These are phyloP conservation scores for Lepidonotus clava DNA, from an alignment of 2,888 invertebrate genomes.

Conservation along the genomic window DNA sequence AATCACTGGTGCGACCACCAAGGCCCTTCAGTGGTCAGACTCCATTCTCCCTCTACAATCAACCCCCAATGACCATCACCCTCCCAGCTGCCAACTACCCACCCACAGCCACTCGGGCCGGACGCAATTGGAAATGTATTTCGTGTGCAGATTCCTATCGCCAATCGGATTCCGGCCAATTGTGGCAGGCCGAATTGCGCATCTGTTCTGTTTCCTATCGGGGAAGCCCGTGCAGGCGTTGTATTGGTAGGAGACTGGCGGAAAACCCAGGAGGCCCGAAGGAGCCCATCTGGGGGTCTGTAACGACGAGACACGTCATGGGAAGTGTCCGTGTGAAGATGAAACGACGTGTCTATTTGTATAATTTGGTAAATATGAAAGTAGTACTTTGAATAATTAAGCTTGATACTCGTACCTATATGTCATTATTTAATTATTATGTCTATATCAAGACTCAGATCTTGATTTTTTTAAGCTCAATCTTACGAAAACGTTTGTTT, in stretches of 20 bases:
- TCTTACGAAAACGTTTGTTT: no score
- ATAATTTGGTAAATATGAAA: no score
- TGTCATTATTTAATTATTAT: no score
- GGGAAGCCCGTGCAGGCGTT: neutral
- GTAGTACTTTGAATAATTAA: no score
- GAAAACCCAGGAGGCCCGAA: neutral
- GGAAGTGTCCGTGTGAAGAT: no score
- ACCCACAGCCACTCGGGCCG: neutral
- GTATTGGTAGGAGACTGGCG: neutral
- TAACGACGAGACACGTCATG: neutral
- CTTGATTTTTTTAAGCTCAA: no score
- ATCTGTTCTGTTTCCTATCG: conserved; percentile 23
- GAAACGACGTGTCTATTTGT: no score
- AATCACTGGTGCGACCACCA: neutral
- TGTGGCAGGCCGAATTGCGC: conserved; percentile 8
- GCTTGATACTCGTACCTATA: no score
- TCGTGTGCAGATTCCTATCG: conserved; percentile 28
- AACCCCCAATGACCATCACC: neutral
- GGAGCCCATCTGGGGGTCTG: neutral
- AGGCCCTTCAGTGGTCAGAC: neutral
- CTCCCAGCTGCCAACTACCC: neutral
- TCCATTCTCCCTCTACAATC: neutral
- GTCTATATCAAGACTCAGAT: no score
- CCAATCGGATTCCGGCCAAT: conserved; percentile 13
- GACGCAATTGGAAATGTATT: conserved; percentile 13